Percentiles rank a stretch among this genome's conserved stretches.
These are phyloP conservation scores for Caenorhabditis sinica DNA, from an alignment of 2,888 invertebrate species.

Conservation along the genomic window DNA sequence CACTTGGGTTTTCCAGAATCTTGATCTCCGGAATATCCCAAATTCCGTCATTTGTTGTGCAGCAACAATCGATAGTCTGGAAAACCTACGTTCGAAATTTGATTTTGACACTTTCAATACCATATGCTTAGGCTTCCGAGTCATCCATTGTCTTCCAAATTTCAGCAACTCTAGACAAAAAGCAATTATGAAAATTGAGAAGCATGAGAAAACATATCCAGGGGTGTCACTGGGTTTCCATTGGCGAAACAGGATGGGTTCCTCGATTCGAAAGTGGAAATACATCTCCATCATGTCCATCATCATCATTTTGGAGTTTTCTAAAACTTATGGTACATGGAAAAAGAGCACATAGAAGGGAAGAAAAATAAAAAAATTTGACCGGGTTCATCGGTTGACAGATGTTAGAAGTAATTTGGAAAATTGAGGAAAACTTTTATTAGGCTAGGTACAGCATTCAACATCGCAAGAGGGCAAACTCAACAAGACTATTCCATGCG, in stretches of 20 bases:
- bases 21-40: slow-evolving; percentile 49
- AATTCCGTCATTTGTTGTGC: slow-evolving; percentile 38
- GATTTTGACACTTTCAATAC: background rate
- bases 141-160: slow-evolving; percentile 53
- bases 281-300: slow-evolving; percentile 80
- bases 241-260: slow-evolving; percentile 75
- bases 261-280: slow-evolving; percentile 78
- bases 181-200: slow-evolving; percentile 74
- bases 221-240: slow-evolving; percentile 73
- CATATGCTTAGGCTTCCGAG: background rate
- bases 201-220: slow-evolving; percentile 77
- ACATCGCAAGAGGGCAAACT: no score
- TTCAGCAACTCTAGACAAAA: slow-evolving; percentile 71
- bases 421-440: no score
- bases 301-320: no score
- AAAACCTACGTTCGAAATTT: no score
- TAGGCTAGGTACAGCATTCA: no score
- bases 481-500: slow-evolving; percentile 22
- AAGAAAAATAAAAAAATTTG: background rate
- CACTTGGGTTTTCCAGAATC: background rate
- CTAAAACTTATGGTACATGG: background rate
- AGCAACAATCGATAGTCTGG: slow-evolving; percentile 8
- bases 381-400: background rate
- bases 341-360: background rate
- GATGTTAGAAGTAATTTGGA: no score